Evolutionary conservation across 1,140 invertebrate species (phyloP).

Genomic region (Tetraneura akinire): DNA sequence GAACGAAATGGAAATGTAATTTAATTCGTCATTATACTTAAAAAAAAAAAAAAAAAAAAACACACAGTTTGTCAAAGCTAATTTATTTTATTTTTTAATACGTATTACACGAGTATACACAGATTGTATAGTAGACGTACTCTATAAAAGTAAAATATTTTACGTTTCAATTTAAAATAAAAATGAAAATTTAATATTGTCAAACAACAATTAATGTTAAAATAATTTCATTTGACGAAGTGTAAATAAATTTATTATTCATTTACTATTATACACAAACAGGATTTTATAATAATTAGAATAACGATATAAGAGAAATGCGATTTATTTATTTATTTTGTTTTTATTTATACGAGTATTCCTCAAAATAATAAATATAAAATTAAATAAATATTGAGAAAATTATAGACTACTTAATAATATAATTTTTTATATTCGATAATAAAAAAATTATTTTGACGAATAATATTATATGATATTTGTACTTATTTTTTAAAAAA

Average conservation of each 20-base stretch:
- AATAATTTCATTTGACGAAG: neutral
- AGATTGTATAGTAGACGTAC: neutral
- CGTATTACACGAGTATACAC: slow-evolving; percentile 1
- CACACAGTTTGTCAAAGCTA: neutral
- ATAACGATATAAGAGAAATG: no score
- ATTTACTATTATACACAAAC: no score
- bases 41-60: no score
- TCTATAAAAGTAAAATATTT: neutral
- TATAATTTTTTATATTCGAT: no score
- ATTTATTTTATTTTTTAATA: slow-evolving; percentile 8
- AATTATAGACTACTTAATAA: no score
- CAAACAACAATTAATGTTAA: neutral
- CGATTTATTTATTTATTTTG: no score
- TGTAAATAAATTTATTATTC: neutral
- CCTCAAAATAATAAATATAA: no score
- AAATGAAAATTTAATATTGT: neutral
- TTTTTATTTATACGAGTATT: no score
- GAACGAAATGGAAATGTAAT: neutral
- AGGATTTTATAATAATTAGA: neutral
- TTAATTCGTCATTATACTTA: neutral
- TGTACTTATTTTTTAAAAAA: no score
- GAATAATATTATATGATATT: no score
- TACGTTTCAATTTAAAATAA: neutral
- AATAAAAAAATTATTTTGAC: no score
- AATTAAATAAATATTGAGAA: no score